A percentile compares a stretch with the other conserved stretches of the same genome.
Conservation (phyloP, 2,113 vertebrate genomes). For the Ardeotis arabs region DNA sequence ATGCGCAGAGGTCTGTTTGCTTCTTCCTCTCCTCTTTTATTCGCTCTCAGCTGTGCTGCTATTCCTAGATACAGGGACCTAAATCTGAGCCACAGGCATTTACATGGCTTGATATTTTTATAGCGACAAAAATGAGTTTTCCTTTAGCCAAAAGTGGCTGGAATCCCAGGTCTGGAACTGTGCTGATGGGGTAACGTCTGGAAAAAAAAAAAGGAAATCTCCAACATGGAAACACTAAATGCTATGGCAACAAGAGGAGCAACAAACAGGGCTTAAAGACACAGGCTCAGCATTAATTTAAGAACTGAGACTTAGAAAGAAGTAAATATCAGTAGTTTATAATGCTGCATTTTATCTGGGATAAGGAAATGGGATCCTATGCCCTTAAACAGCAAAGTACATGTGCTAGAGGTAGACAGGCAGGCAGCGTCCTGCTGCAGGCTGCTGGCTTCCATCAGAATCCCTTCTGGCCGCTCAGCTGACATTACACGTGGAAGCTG, state of each 20-base stretch:
- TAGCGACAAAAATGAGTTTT: conserved; percentile 46
- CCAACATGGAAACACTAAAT: conserved; percentile 67
- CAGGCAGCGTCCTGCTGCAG: not conserved
- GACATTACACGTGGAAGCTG: not conserved
- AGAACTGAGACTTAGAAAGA: not conserved
- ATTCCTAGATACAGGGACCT: conserved; percentile 15
- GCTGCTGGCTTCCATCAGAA: conserved; percentile 3
- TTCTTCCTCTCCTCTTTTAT: not conserved
- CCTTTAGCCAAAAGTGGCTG: conserved; percentile 59
- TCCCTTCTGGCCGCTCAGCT: conserved; percentile 2
- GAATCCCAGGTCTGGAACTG: conserved; percentile 71
- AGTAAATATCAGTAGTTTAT: conserved; percentile 7
- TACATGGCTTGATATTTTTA: conserved; percentile 44
- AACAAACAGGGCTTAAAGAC: conserved; percentile 64
- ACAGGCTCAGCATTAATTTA: conserved; percentile 14
- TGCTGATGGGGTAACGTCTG: conserved; percentile 73
- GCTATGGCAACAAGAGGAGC: conserved; percentile 70
- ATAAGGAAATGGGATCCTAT: not conserved
- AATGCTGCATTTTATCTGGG: not conserved
- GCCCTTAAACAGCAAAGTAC: not conserved
- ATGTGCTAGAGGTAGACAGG: not conserved
- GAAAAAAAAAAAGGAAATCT: conserved; percentile 44
- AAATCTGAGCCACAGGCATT: conserved; percentile 4
- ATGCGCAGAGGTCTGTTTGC: not conserved
- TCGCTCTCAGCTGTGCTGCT: not conserved